Base-by-base conservation (phyloP, 2,797 vertebrate genomes). In the Decapterus maruadsi region DNA sequence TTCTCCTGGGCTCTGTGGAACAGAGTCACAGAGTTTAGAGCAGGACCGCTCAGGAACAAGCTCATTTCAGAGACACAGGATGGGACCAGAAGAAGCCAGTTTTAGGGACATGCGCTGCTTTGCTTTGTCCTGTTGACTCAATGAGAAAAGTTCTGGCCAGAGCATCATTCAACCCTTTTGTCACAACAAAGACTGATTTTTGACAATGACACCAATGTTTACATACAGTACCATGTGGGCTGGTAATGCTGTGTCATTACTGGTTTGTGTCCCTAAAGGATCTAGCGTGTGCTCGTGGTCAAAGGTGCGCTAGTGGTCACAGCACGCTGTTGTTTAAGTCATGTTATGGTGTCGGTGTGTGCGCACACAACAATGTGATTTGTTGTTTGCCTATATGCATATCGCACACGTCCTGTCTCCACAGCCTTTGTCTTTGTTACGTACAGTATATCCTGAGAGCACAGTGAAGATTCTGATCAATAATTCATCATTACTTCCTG, bases 141-240 rank as follows among this genome's bases (percentile, higher is more conserved):
- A 91, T 85, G 87, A 77, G 89, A 74, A 91, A 91, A 85, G 86
- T 93, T 93, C 91, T 93, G 84, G 91, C 83, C 46, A 9, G 68
- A 77, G 62, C 77, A 45, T 63, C 83, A 83, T 87, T 88, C 68
- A 84, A n/a, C 43, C 60, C 26, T 34, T 54, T 34, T 57, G 73
- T 62, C 54, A 36, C 70, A 79, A 91, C 89, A 92, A 89, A 87
- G 20, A 78, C 65, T 65, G 1, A 51, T 0, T 29, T 68, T 31
- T 17, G 81, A 91, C 91, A 92, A 90, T 82, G 64, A 80, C 29
- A 34, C 59, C 0, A 17, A 53, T 77, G 86, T 87, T 82, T 58
- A 72, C 82, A 19, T 70, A 1, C 26, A 26, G 26, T 26, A 46
- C 58, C 69, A 70, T 12, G 0, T 31, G 22, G 45, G 8, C 68